Base-by-base conservation (phyloP, 2,113 vertebrate genomes). In the Elanoides forficatus region DNA sequence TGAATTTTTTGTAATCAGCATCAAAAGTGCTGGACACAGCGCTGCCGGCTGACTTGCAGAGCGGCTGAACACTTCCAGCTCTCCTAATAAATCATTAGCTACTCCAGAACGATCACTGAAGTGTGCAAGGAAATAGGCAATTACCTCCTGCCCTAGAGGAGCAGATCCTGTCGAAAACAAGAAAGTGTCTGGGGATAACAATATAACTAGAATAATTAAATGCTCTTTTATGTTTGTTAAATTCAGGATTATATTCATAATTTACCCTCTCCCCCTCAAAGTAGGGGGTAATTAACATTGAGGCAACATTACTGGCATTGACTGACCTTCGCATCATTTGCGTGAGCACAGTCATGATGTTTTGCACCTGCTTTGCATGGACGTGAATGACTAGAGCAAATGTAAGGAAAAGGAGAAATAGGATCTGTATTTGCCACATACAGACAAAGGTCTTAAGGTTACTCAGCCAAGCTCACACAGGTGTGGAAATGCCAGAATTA, bases 121-220 rank as follows among this genome's bases (percentile, higher is more conserved):
- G 81, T 87, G 81, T 82, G 11, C 67, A 43, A 93, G 94, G 91
- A 95, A 96, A 93, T 81, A 93, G 93, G 81, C 78, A 95, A 97
- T 96, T 96, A 96, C 93, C 62, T 94, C 80, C 36, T 91, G 91
- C 91, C 95, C 95, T 97, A 26, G 50, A 96, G 95, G 84, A 83
- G 67, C 43, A 92, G 78, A 88, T 94, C 84, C 81, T 82, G 81
- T 34, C 15, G 4, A 86, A 92, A 88, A 65, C 15, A 17, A 80
- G 78, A 63, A 91, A 70, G 71, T 30, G 52, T 82, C 81, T 94
- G 67, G 34, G 81, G 62, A 82, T 93, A 95, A 70, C 58, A 79
- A 38, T 75, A 13, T 47, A 88, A 80, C 84, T 47, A 59, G 63
- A 91, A 94, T 86, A 82, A 95, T 96, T 90, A 91, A 90, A 74